Conservation (phyloP, 2,888 invertebrate genomes). For the Stomorhina lunata region DNA sequence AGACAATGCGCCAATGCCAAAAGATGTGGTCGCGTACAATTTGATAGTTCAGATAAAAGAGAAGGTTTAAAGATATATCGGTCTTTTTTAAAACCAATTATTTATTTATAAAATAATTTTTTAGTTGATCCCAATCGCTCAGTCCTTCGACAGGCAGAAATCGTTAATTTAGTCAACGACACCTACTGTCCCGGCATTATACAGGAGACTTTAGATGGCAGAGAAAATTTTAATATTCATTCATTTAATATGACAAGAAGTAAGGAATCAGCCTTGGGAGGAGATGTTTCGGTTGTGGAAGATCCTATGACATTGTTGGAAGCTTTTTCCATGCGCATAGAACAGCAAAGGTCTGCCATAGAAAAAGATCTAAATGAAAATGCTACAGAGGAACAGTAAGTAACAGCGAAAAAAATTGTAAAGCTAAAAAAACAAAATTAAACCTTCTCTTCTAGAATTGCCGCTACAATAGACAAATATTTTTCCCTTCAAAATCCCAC, state of each 20-base stretch:
- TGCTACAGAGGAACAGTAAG: neutral
- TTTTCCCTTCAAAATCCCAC: conserved; percentile 65
- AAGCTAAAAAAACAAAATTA: neutral
- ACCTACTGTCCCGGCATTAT: conserved; percentile 70
- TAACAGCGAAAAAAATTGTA: neutral
- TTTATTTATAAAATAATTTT: neutral
- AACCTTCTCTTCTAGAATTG: conserved; percentile 54
- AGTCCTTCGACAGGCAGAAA: conserved; percentile 36
- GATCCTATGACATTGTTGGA: conserved; percentile 74
- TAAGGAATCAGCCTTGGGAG: neutral
- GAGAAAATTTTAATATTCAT: conserved; percentile 69
- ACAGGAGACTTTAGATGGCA: conserved; percentile 70
- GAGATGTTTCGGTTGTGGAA: conserved; percentile 51
- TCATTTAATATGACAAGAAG: conserved; percentile 67
- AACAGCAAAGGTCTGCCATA: conserved; percentile 67
- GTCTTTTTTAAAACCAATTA: neutral
- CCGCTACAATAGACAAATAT: conserved; percentile 41
- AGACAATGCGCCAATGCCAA: conserved; percentile 32
- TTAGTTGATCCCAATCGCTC: conserved; percentile 4
- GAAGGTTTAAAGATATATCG: neutral
- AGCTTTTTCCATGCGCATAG: conserved; percentile 71
- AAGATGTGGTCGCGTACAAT: conserved; percentile 35
- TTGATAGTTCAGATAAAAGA: neutral
- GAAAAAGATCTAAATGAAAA: neutral
- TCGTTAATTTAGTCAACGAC: conserved; percentile 70